Evolutionary conservation across 1,140 invertebrate species (phyloP).

Genomic region (Lepidurus packardi): DNA sequence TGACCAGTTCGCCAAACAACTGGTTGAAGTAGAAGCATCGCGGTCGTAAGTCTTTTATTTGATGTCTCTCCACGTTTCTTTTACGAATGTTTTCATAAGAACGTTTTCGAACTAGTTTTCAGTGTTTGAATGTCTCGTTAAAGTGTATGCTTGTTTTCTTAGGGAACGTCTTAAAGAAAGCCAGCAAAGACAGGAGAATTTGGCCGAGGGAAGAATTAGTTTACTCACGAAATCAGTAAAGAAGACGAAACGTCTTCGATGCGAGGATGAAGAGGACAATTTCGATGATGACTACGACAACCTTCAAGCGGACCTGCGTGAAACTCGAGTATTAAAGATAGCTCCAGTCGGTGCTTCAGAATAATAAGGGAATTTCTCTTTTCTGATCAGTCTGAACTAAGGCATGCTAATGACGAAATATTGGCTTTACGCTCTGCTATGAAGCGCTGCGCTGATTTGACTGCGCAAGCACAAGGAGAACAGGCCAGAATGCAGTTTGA

Average conservation of each 20-base stretch:
- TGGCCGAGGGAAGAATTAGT: slow-evolving; percentile 18
- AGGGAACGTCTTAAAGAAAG: slow-evolving; percentile 18
- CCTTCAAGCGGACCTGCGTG: background rate
- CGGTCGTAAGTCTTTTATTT: background rate
- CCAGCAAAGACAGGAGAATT: background rate
- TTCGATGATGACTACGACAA: background rate
- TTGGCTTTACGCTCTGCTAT: background rate
- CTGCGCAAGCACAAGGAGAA: background rate
- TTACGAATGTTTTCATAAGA: background rate
- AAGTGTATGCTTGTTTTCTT: background rate
- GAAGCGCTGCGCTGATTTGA: background rate
- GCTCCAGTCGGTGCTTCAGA: background rate
- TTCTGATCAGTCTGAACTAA: background rate
- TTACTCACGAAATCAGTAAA: background rate
- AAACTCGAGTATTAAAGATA: background rate
- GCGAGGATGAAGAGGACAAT: background rate
- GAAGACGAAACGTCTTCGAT: slow-evolving; percentile 16
- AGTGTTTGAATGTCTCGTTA: background rate
- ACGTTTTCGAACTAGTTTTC: background rate
- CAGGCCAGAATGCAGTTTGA: background rate
- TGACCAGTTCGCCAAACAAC: background rate
- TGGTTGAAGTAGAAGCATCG: background rate
- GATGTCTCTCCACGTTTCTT: background rate
- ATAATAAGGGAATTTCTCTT: background rate
- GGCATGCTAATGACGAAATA: background rate